These are phyloP conservation scores for Merodon equestris DNA, from an alignment of 2,888 invertebrate genomes.

Conservation along the genomic window DNA sequence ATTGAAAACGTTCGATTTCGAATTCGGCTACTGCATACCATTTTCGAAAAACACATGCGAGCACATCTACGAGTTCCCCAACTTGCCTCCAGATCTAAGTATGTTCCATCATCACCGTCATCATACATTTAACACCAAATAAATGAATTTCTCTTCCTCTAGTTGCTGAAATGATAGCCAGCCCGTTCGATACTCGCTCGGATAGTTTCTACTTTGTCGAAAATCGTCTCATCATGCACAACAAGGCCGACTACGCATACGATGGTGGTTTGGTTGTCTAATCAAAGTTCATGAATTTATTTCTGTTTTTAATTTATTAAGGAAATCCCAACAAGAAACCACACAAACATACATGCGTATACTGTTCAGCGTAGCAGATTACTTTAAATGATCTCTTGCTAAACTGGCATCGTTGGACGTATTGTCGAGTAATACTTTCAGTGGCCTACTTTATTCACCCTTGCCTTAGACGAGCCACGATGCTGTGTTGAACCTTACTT, in stretches of 20 bases:
- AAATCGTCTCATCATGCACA: constrained; percentile 98
- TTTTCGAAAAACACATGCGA: constrained; percentile 98
- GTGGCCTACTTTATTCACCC: constrained; percentile 51
- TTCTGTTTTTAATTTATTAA: constrained; percentile 58
- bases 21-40: constrained; percentile 99
- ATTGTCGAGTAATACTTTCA: constrained; percentile 39
- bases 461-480: constrained; percentile 60
- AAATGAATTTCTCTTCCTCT: constrained; percentile 76
- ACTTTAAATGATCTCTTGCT: constrained; percentile 53
- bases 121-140: background rate
- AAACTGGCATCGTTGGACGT: constrained; percentile 47
- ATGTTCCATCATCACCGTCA: constrained; percentile 76
- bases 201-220: constrained; percentile 99
- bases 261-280: constrained; percentile 85
- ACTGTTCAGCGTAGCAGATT: constrained; percentile 42
- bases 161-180: constrained; percentile 98
- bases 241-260: constrained; percentile 99
- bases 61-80: constrained; percentile 99
- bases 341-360: constrained; percentile 43
- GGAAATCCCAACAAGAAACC: constrained; percentile 41
- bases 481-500: constrained; percentile 40
- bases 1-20: constrained; percentile 98
- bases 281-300: constrained; percentile 27
- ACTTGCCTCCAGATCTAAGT: constrained; percentile 92
- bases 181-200: constrained; percentile 97